phyloP scores from a whole-genome alignment of 2,113 vertebrate species.

The Paratilapia polleni region DNA sequence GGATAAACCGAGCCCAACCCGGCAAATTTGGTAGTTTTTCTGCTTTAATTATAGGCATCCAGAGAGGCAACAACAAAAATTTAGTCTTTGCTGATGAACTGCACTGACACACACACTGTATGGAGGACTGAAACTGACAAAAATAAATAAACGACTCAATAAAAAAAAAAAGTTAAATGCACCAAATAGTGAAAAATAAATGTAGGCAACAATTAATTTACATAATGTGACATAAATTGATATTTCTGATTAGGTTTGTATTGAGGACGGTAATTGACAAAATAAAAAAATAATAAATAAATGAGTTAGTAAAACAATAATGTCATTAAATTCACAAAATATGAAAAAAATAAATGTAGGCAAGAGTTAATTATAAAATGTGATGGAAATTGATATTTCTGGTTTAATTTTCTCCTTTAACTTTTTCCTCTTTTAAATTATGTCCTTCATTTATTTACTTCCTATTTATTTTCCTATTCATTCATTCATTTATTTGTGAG shows the following conservation, averaged over 20 bases:
- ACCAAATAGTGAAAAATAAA: too few species aligned
- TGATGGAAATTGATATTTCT: too few species aligned
- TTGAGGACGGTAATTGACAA: neutral
- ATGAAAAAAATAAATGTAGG: neutral
- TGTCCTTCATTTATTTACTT: too few species aligned
- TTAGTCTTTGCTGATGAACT: neutral
- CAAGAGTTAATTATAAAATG: too few species aligned
- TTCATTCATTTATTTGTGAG: rapidly evolving
- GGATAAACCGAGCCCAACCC: neutral
- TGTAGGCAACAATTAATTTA: too few species aligned
- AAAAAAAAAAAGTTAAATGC: too few species aligned
- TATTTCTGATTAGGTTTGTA: too few species aligned
- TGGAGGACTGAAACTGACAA: neutral
- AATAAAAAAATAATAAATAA: neutral
- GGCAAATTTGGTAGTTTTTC: neutral
- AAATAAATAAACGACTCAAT: too few species aligned
- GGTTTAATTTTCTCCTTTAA: too few species aligned
- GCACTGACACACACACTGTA: neutral
- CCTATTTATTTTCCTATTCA: neutral
- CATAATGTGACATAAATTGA: too few species aligned
- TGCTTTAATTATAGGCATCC: neutral
- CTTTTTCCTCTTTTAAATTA: too few species aligned
- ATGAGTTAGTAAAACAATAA: neutral
- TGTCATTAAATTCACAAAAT: neutral
- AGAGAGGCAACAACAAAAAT: neutral